Conservation (phyloP, 2,113 vertebrate species). For the Cercopithecus mona region DNA sequence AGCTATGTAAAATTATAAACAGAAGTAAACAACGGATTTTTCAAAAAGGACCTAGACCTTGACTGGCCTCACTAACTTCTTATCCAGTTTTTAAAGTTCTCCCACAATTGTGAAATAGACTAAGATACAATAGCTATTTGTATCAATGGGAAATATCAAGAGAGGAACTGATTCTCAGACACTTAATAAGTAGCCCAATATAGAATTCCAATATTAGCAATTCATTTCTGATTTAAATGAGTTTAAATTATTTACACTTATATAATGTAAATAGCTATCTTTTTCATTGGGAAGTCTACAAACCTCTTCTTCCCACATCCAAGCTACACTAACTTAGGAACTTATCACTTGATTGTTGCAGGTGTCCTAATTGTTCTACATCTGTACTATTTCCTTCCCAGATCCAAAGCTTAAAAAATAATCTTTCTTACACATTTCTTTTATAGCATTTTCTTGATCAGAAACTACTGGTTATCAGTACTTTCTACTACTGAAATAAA, state of each 20-base stretch:
- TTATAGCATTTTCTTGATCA: neutral
- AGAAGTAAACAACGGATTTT: constrained; percentile 19
- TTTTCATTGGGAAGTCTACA: neutral
- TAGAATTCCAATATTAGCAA: neutral
- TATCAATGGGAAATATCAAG: neutral
- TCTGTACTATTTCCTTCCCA: neutral
- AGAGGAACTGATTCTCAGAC: constrained; percentile 11
- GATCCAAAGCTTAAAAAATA: neutral
- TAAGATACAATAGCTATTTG: neutral
- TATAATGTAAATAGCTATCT: neutral
- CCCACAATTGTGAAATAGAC: neutral
- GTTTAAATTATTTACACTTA: neutral
- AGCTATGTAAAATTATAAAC: constrained; percentile 23
- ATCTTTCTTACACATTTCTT: neutral
- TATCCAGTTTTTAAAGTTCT: constrained; percentile 35
- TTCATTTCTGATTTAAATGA: neutral
- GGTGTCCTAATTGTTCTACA: neutral
- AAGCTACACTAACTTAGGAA: constrained; percentile 1
- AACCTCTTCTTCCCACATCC: neutral
- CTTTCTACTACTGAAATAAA: neutral
- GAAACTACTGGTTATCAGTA: neutral
- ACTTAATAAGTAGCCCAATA: neutral
- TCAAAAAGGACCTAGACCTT: neutral
- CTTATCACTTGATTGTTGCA: neutral
- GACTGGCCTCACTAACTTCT: neutral